These are phyloP conservation scores for Pseudochaenichthys georgianus DNA, from an alignment of 2,797 vertebrate genomes.

Conservation along the genomic window DNA sequence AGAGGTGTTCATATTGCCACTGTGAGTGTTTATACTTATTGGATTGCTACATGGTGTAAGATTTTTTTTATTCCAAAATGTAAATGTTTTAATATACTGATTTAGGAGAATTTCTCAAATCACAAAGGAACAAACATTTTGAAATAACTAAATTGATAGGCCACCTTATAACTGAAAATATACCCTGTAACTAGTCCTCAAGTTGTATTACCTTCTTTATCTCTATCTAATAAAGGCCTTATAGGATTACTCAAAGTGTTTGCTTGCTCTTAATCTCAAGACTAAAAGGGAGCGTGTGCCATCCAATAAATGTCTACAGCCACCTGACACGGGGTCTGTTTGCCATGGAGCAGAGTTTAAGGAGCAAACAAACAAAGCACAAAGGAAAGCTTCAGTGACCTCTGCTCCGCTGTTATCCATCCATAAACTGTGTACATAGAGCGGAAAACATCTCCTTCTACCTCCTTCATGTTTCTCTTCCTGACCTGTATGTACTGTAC, in stretches of 20 bases:
- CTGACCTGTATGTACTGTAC: conserved; percentile 32
- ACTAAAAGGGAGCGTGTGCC: conserved; percentile 43
- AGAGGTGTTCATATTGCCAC: not conserved
- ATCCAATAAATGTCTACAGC: conserved; percentile 41
- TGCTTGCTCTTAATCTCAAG: conserved; percentile 45
- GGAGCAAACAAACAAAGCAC: conserved; percentile 64
- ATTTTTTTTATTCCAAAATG: not conserved
- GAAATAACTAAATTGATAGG: no score
- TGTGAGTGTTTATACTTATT: not conserved
- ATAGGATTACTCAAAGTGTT: conserved; percentile 32
- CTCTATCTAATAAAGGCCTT: not conserved
- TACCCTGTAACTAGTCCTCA: no score
- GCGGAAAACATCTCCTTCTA: conserved; percentile 23
- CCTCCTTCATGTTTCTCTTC: not conserved
- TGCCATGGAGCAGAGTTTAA: conserved; percentile 40
- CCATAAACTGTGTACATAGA: conserved; percentile 30
- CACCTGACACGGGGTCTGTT: conserved; percentile 52
- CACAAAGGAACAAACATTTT: not conserved
- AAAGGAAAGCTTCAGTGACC: conserved; percentile 56
- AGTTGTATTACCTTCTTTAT: no score
- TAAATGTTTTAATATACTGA: not conserved
- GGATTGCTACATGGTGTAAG: not conserved
- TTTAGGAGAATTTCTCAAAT: not conserved
- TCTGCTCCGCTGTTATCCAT: conserved; percentile 53
- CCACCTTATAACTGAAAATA: no score